Percentiles rank a stretch among this genome's conserved stretches.
phyloP scores from a whole-genome alignment of 1,140 invertebrate species.

The Scylla paramamosain region DNA sequence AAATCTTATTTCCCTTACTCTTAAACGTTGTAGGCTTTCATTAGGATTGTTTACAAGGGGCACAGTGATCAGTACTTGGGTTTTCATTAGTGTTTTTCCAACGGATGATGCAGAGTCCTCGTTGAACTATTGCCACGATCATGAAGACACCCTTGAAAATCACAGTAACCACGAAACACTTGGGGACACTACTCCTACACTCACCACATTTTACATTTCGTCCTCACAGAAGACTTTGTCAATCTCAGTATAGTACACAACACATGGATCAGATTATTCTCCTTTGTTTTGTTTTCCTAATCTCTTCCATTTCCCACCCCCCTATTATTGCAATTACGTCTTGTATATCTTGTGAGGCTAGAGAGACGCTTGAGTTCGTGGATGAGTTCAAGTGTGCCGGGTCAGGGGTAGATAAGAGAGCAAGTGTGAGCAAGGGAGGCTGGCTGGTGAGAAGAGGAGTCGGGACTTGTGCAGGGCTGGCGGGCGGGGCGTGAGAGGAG shows the following conservation, averaged over 20 bases:
- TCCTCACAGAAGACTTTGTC: too few relatives aligned
- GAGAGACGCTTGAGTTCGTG: neutral
- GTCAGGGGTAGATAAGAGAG: neutral
- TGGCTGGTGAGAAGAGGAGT: neutral
- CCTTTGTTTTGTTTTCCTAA: neutral
- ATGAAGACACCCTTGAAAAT: too few relatives aligned
- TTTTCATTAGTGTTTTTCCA: too few relatives aligned
- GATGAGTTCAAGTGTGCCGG: neutral
- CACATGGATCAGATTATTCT: neutral
- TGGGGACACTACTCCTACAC: too few relatives aligned
- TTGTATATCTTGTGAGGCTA: constrained; percentile 4
- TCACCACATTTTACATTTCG: too few relatives aligned
- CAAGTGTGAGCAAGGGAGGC: constrained; percentile 18
- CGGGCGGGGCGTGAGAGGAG: neutral
- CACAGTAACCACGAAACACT: too few relatives aligned
- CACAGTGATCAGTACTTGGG: too few relatives aligned
- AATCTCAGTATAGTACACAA: neutral
- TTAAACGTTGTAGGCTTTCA: too few relatives aligned
- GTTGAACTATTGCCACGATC: too few relatives aligned
- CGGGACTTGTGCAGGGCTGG: neutral
- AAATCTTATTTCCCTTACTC: too few relatives aligned
- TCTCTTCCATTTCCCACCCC: neutral
- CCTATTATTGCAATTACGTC: neutral
- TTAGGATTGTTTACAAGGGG: too few relatives aligned
- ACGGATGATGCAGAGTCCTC: too few relatives aligned